phyloP scores from a whole-genome alignment of 2,888 invertebrate species.

The Drosophila affinis region DNA sequence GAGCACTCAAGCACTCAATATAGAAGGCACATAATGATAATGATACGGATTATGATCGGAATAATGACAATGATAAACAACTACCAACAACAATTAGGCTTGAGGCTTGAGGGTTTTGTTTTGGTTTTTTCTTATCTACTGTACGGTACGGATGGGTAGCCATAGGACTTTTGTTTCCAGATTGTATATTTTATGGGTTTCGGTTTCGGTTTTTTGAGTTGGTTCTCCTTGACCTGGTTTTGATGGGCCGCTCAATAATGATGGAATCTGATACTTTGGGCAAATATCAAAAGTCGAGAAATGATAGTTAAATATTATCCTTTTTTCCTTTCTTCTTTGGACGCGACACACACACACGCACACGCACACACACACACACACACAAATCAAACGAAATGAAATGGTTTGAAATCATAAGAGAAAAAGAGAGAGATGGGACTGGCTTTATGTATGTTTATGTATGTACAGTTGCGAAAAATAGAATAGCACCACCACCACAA shows the following conservation, averaged over 20 bases:
- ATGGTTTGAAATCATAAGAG: constrained; percentile 45
- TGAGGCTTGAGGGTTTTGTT: constrained; percentile 27
- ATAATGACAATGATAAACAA: constrained; percentile 52
- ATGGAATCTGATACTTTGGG: constrained; percentile 83
- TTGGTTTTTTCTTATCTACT: constrained; percentile 65
- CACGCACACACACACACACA: not conserved
- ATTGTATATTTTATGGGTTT: constrained; percentile 39
- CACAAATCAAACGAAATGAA: constrained; percentile 43
- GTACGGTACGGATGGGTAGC: constrained; percentile 41
- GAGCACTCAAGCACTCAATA: constrained; percentile 5
- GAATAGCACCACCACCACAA: no score
- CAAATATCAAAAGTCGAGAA: constrained; percentile 27
- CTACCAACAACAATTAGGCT: constrained; percentile 74
- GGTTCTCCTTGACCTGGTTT: constrained; percentile 66
- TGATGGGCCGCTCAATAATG: constrained; percentile 84
- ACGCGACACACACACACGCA: constrained; percentile 7
- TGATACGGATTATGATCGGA: constrained; percentile 30
- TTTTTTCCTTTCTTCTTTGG: constrained; percentile 18
- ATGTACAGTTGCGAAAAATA: no score
- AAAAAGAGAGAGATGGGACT: constrained; percentile 45
- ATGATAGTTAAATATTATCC: constrained; percentile 13
- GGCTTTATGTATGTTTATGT: constrained; percentile 47
- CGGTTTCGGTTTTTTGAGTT: constrained; percentile 21
- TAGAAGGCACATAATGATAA: constrained; percentile 35
- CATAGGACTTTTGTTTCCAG: constrained; percentile 55